These are phyloP conservation scores for Bucorvus abyssinicus DNA, from an alignment of 2,797 vertebrate genomes.

Conservation along the genomic window DNA sequence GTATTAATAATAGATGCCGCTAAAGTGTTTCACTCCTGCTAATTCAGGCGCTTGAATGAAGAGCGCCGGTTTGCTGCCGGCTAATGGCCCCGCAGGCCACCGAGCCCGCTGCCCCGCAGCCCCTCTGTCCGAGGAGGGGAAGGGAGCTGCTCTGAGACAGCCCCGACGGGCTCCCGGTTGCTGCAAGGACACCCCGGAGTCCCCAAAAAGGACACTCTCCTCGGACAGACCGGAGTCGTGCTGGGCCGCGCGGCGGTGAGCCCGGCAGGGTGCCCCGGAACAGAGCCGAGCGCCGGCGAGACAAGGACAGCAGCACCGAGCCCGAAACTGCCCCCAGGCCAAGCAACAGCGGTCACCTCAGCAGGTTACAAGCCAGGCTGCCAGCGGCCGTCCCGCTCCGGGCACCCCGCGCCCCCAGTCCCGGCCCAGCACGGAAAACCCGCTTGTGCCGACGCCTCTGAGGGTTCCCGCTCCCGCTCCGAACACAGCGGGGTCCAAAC, in stretches of 20 bases:
- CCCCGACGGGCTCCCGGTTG: neutral
- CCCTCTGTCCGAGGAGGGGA: neutral
- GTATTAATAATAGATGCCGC: slow-evolving; percentile 80
- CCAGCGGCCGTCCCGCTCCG: neutral
- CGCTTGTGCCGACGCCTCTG: neutral
- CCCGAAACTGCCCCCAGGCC: neutral
- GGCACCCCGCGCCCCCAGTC: neutral
- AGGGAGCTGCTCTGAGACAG: neutral
- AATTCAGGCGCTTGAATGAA: slow-evolving; percentile 34
- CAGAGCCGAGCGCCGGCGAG: neutral
- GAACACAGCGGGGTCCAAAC: neutral
- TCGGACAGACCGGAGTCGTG: neutral
- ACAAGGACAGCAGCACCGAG: neutral
- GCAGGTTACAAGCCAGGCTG: neutral
- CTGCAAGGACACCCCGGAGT: neutral
- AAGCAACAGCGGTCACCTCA: neutral
- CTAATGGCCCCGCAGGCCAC: neutral
- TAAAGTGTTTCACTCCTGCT: slow-evolving; percentile 69
- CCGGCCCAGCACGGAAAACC: neutral
- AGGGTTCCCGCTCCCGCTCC: neutral
- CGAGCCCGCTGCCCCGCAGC: neutral
- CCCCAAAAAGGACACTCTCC: neutral
- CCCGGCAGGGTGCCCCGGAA: neutral
- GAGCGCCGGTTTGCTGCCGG: neutral
- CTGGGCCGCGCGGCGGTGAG: neutral